Conservation (phyloP, 2,888 invertebrate species). For the Sylvicola cinctus region DNA sequence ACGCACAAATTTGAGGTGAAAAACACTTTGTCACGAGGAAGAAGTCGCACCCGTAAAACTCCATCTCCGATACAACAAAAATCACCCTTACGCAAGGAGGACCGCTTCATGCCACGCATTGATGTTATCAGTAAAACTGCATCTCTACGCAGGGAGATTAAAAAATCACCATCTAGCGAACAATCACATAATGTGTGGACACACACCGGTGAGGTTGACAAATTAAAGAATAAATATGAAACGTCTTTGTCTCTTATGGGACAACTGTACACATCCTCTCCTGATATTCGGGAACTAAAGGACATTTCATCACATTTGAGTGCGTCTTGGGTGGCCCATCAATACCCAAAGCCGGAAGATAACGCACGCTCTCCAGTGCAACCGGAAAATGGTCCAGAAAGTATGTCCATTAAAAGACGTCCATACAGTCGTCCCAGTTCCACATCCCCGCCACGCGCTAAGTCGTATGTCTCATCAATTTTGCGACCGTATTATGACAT, state of each 20-base stretch:
- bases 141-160: constrained; percentile 32
- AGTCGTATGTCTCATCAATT: constrained; percentile 24
- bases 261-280: constrained; percentile 62
- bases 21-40: constrained; percentile 25
- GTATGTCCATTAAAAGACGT: constrained; percentile 10
- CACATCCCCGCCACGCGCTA: constrained; percentile 29
- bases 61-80: constrained; percentile 43
- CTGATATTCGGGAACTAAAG: constrained; percentile 52
- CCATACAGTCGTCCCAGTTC: constrained; percentile 18
- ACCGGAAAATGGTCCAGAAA: constrained; percentile 20
- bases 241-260: constrained; percentile 43
- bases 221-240: constrained; percentile 51
- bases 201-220: constrained; percentile 47
- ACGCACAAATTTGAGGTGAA: constrained; percentile 35
- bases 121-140: constrained; percentile 79
- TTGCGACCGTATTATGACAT: constrained; percentile 26
- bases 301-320: constrained; percentile 61
- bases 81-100: constrained; percentile 38
- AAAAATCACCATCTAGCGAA: constrained; percentile 27
- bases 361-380: constrained; percentile 42
- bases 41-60: constrained; percentile 28
- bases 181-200: constrained; percentile 2
- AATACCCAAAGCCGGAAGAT: constrained; percentile 46
- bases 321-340: constrained; percentile 64
- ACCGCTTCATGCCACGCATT: constrained; percentile 70